Percentiles rank a stretch among this genome's conserved stretches.
Evolutionary conservation across 2,113 vertebrate genomes (phyloP).

Genomic region (Neotoma lepida): DNA sequence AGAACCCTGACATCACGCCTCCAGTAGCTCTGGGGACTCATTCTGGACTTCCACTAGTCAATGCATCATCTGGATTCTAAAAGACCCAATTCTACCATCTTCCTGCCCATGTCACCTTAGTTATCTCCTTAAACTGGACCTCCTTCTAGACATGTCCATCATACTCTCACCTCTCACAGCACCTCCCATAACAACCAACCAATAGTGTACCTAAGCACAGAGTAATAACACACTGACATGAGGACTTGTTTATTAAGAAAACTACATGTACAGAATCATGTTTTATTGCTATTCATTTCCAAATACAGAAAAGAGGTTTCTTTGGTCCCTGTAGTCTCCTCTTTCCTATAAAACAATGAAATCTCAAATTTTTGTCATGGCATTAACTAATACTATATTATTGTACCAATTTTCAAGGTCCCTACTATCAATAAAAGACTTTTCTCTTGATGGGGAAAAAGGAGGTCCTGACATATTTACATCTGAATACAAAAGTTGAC

Average conservation of each 20-base stretch:
- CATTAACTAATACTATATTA: conserved; percentile 40
- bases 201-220: not conserved
- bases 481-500: conserved; percentile 44
- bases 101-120: not conserved
- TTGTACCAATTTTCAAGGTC: conserved; percentile 10
- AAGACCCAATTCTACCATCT: conserved; percentile 1
- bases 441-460: not conserved
- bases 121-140: not conserved
- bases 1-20: not conserved
- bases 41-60: not conserved
- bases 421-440: conserved; percentile 37
- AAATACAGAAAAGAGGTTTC: conserved; percentile 36
- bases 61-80: not conserved
- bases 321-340: not conserved
- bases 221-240: not conserved
- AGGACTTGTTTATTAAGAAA: conserved; percentile 7
- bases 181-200: not conserved
- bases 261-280: not conserved
- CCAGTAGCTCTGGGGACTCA: conserved; percentile 11
- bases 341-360: conserved; percentile 50
- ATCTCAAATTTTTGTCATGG: conserved; percentile 1
- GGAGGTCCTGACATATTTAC: not conserved
- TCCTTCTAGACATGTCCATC: not conserved
- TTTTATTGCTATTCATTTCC: conserved; percentile 2
- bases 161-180: not conserved